Evolutionary conservation across 2,888 invertebrate species (phyloP).

Genomic region (Cataglyphis livida): DNA sequence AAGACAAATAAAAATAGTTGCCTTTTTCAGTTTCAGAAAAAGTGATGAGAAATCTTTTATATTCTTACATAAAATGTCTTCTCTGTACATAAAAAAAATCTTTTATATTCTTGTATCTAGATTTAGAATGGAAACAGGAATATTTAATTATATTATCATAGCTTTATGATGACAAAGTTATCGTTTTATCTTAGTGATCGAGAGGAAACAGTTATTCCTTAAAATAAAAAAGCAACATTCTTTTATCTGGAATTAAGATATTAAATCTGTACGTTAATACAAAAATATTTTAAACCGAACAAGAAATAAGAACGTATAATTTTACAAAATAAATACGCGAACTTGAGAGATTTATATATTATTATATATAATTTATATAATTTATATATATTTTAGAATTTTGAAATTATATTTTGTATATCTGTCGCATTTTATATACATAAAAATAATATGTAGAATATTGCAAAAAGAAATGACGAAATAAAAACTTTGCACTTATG

Average conservation of each 20-base stretch:
- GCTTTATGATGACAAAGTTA: neutral
- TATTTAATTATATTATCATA: conserved; percentile 9
- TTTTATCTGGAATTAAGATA: neutral
- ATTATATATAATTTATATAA: neutral
- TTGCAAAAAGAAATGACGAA: neutral
- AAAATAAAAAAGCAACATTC: neutral
- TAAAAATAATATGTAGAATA: neutral
- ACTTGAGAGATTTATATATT: neutral
- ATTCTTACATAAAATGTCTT: neutral
- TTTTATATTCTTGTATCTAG: conserved; percentile 5
- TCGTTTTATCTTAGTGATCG: neutral
- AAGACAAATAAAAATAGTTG: neutral
- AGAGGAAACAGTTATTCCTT: neutral
- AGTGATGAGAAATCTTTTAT: conserved; percentile 7
- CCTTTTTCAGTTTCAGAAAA: neutral
- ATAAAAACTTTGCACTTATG: neutral
- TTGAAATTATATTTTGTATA: neutral
- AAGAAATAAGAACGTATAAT: neutral
- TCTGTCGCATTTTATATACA: neutral
- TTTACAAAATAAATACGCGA: neutral
- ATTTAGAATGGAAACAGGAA: neutral
- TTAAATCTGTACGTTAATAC: neutral
- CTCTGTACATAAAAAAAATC: neutral
- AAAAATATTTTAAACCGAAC: neutral
- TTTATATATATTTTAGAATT: neutral